Conservation (phyloP, 30 jellyfish, hydroid and myxozoan genomes). For the Chrysaora quinquecirrha region DNA sequence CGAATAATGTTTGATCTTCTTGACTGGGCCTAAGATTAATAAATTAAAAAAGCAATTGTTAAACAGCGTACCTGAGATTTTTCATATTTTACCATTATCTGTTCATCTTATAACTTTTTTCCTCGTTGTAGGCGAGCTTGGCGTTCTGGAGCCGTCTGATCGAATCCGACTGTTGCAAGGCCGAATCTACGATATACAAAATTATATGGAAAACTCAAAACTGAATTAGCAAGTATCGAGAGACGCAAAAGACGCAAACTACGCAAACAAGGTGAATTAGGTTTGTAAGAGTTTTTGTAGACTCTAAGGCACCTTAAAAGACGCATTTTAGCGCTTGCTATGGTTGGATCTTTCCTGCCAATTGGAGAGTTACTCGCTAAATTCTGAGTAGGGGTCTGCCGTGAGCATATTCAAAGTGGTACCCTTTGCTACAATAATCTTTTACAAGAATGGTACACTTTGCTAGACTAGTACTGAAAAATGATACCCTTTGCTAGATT, state of each 20-base stretch:
- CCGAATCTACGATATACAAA: conserved; percentile 85
- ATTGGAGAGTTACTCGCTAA: background rate
- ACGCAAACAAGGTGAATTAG: conserved; percentile 71
- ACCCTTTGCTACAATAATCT: background rate
- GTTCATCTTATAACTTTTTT: too few relatives aligned
- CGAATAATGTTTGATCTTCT: too few relatives aligned
- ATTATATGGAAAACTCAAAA: conserved; percentile 86
- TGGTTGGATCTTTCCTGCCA: background rate
- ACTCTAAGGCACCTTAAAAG: too few relatives aligned
- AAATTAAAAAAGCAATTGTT: too few relatives aligned
- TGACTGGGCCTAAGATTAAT: too few relatives aligned
- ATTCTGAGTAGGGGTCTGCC: too few relatives aligned
- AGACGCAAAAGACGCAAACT: conserved; percentile 85
- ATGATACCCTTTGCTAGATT: background rate
- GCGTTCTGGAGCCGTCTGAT: conserved; percentile 77
- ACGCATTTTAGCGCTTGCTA: too few relatives aligned
- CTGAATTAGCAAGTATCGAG: conserved; percentile 97
- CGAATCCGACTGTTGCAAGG: conserved; percentile 85
- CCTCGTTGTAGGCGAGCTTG: conserved; percentile 56
- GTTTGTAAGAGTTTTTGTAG: background rate
- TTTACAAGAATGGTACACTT: background rate
- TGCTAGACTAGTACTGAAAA: background rate
- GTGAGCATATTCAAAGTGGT: background rate
- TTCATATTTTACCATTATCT: too few relatives aligned
- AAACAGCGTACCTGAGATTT: too few relatives aligned